Percentiles rank a stretch among this genome's conserved stretches.
Conservation (phyloP, 2,113 vertebrate species). For the Cryptotis parvus region DNA sequence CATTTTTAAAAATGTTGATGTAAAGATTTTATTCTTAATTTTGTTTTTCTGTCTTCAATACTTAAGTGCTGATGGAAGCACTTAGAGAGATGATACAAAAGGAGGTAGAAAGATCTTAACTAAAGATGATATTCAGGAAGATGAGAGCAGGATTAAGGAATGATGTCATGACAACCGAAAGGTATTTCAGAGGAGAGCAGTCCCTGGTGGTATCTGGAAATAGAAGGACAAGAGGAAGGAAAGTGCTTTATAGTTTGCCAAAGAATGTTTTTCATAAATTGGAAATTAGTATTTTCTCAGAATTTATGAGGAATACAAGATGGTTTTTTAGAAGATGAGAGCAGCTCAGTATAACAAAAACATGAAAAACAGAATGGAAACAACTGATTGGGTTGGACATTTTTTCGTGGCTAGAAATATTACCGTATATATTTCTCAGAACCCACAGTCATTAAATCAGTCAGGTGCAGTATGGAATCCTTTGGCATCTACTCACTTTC, state of each 20-base stretch:
- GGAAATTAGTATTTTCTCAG: not conserved
- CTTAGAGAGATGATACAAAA: too few species aligned
- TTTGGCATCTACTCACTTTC: not conserved
- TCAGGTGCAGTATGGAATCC: not conserved
- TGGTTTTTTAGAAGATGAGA: not conserved
- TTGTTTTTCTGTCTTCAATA: too few species aligned
- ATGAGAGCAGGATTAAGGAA: too few species aligned
- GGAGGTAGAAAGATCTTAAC: too few species aligned
- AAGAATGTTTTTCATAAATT: not conserved
- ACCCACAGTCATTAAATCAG: not conserved
- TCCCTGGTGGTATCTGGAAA: too few species aligned
- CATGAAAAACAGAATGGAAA: not conserved
- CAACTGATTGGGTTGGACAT: not conserved
- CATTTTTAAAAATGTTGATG: too few species aligned
- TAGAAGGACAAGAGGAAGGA: too few species aligned
- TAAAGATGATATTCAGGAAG: too few species aligned
- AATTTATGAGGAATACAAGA: not conserved
- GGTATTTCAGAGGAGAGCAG: too few species aligned
- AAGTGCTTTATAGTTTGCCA: not conserved
- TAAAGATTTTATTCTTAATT: too few species aligned
- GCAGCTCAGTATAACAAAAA: not conserved
- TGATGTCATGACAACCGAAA: too few species aligned
- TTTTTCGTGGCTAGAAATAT: not conserved
- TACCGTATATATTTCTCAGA: not conserved
- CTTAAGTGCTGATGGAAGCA: too few species aligned